Percentiles rank a stretch among this genome's conserved stretches.
Evolutionary conservation across 2,888 invertebrate species (phyloP).

Genomic region (Caenorhabditis imperialis): DNA sequence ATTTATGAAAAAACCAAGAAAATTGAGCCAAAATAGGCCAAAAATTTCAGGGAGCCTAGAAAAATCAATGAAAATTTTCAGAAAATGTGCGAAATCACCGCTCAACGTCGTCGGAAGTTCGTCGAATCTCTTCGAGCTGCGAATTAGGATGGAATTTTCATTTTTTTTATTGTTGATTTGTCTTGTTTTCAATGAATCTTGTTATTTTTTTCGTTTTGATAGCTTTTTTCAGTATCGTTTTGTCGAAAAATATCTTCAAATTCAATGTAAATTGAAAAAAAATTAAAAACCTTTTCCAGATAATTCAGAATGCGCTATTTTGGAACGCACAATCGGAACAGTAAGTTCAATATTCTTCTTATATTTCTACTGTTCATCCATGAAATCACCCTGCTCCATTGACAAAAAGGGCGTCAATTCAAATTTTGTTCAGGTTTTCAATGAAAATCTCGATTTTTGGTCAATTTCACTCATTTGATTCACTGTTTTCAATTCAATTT

Average conservation of each 20-base stretch:
- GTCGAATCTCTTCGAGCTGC: constrained; percentile 15
- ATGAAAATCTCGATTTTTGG: no score
- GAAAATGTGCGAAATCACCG: constrained; percentile 41
- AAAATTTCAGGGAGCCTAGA: no score
- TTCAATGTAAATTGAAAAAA: background rate
- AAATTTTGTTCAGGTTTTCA: no score
- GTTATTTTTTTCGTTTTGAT: background rate
- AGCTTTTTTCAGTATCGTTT: constrained; percentile 3
- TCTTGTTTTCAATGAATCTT: background rate
- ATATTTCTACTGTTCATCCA: no score
- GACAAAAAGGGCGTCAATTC: no score
- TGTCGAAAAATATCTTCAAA: no score
- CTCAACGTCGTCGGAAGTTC: constrained; percentile 21
- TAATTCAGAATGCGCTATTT: constrained; percentile 25
- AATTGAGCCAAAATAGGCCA: no score
- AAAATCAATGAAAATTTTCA: no score
- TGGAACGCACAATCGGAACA: constrained; percentile 31
- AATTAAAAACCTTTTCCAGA: background rate
- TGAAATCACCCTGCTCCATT: no score
- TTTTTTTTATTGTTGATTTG: constrained; percentile 1
- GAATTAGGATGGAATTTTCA: background rate
- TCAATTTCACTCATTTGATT: no score
- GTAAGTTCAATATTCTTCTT: constrained; percentile 8
- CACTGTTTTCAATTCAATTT: no score
- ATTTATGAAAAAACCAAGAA: no score